Evolutionary conservation across 2,888 invertebrate genomes (phyloP).

Genomic region (Eupsilia transversa): DNA sequence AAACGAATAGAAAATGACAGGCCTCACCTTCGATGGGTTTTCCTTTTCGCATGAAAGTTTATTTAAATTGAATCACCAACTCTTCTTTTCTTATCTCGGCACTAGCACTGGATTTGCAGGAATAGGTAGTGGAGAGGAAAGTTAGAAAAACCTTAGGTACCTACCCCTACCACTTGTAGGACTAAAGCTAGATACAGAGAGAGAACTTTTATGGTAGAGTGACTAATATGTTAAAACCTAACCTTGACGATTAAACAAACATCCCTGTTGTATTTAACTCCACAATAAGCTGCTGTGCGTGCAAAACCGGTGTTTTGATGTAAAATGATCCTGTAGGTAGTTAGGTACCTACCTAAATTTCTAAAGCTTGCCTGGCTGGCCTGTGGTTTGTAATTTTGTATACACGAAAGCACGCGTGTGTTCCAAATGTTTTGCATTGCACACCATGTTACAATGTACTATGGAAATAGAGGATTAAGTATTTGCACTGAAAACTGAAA

Average conservation of each 20-base stretch:
- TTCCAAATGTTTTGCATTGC: conserved; percentile 65
- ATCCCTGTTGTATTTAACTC: conserved; percentile 15
- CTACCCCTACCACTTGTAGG: no score
- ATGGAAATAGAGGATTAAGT: conserved; percentile 25
- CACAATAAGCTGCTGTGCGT: conserved; percentile 17
- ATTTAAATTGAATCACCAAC: no score
- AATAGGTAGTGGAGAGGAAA: background rate
- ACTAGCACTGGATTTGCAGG: no score
- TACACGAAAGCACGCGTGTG: conserved; percentile 51
- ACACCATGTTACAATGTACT: conserved; percentile 22
- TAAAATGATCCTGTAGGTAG: conserved; percentile 44
- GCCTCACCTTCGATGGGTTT: no score
- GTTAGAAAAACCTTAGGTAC: background rate
- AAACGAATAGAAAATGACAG: background rate
- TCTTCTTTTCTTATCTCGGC: no score
- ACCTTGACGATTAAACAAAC: conserved; percentile 49
- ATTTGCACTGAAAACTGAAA: background rate
- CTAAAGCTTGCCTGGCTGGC: conserved; percentile 24
- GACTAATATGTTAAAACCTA: conserved; percentile 19
- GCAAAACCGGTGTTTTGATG: conserved; percentile 46
- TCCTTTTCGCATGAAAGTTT: no score
- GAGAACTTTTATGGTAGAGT: no score
- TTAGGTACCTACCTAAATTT: conserved; percentile 32
- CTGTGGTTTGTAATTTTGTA: conserved; percentile 44
- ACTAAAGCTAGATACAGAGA: no score